Conservation (phyloP, 2,888 invertebrate genomes). For the Camponotus fellah region DNA sequence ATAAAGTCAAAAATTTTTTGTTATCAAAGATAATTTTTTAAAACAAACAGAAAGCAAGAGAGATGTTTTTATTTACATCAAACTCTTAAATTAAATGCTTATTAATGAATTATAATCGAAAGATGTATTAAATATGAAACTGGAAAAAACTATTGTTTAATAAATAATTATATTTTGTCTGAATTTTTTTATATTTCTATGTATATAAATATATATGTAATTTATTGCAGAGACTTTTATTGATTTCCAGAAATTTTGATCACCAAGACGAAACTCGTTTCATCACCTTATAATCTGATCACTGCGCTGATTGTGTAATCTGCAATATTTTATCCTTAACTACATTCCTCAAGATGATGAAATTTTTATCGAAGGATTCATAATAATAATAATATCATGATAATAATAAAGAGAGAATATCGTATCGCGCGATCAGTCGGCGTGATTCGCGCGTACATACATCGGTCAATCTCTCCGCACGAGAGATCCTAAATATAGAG, state of each 20-base stretch:
- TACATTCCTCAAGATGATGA: not conserved
- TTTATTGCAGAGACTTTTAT: not conserved
- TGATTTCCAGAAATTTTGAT: not conserved
- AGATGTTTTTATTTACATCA: not conserved
- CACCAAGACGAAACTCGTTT: not conserved
- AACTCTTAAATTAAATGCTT: not conserved
- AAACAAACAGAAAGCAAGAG: not conserved
- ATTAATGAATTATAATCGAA: not conserved
- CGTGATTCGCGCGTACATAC: constrained; percentile 24
- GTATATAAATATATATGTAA: not conserved
- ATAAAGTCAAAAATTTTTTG: not conserved
- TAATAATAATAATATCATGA: not conserved
- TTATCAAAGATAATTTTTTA: not conserved
- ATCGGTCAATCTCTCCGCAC: constrained; percentile 39
- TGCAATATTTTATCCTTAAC: not conserved
- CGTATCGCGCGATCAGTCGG: not conserved
- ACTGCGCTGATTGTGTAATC: not conserved
- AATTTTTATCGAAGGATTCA: not conserved
- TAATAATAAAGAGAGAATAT: constrained; percentile 15
- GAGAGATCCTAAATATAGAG: constrained; percentile 82
- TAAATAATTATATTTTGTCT: not conserved
- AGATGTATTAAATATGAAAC: not conserved
- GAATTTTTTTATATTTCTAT: not conserved
- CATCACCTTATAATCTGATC: not conserved
- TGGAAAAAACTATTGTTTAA: not conserved